A percentile compares a stretch with the other conserved stretches of the same genome.
Conservation (phyloP, 2,888 invertebrate genomes). For the Nomada ruficornis region DNA sequence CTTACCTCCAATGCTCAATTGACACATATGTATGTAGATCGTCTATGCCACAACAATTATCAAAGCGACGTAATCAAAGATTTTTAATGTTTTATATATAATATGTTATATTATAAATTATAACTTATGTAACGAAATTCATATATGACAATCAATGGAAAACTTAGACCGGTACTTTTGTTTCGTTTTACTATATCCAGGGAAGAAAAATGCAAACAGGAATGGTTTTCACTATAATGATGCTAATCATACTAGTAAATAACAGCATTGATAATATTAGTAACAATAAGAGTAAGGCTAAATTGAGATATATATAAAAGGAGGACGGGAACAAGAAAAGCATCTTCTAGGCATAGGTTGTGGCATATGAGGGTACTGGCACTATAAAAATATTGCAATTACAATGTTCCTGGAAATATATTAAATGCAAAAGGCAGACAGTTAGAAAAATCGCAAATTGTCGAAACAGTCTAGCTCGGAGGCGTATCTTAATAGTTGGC, state of each 20-base stretch:
- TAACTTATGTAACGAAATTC: neutral
- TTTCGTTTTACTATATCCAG: neutral
- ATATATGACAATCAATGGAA: conserved; percentile 27
- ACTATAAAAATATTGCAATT: neutral
- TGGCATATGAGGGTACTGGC: neutral
- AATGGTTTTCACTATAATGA: neutral
- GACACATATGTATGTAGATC: too few species aligned
- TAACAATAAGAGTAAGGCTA: neutral
- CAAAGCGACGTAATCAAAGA: neutral
- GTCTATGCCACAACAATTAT: neutral
- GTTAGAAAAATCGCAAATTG: conserved; percentile 28
- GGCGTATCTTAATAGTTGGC: conserved; percentile 80
- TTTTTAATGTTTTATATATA: neutral
- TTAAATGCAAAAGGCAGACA: neutral
- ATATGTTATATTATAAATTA: neutral
- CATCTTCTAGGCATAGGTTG: neutral
- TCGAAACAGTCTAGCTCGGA: conserved; percentile 62
- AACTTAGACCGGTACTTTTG: neutral
- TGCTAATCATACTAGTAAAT: neutral
- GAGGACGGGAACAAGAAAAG: neutral
- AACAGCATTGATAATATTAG: neutral
- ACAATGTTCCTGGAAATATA: conserved; percentile 26
- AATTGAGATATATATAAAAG: neutral
- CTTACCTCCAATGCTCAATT: too few species aligned
- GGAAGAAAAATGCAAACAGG: too few species aligned